Percentiles rank a stretch among this genome's conserved stretches.
Evolutionary conservation across 1,140 invertebrate genomes (phyloP).

Genomic region (Brachionus angularis): DNA sequence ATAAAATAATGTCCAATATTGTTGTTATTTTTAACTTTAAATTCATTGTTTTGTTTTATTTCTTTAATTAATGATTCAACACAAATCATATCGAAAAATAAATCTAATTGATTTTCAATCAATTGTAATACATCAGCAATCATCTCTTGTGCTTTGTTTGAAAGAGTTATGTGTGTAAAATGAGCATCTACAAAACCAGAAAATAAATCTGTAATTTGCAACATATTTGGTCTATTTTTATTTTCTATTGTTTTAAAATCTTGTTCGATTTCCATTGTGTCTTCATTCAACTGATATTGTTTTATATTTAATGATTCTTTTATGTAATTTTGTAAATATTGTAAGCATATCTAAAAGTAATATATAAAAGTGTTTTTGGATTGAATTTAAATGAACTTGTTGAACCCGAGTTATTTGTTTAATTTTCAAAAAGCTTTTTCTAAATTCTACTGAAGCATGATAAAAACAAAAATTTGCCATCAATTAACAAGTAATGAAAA

Average conservation of each 20-base stretch:
- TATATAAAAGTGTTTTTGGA: too few relatives aligned
- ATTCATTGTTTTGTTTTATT: conserved; percentile 41
- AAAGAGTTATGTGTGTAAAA: conserved; percentile 38
- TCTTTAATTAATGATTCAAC: conserved; percentile 38
- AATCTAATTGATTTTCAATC: conserved; percentile 33
- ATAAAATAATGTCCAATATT: conserved; percentile 35
- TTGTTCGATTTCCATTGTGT: conserved; percentile 19
- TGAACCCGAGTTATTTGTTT: too few relatives aligned
- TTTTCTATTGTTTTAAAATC: background rate
- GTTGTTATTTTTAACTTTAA: conserved; percentile 18
- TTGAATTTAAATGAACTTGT: too few relatives aligned
- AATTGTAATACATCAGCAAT: conserved; percentile 39
- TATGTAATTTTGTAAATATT: conserved; percentile 40
- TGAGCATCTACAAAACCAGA: conserved; percentile 42
- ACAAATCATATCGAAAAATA: conserved; percentile 40
- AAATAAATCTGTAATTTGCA: conserved; percentile 34
- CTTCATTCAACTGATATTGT: background rate
- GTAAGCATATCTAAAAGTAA: conserved; percentile 30
- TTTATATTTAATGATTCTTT: conserved; percentile 18
- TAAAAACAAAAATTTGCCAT: background rate
- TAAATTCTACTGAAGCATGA: too few relatives aligned
- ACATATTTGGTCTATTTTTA: background rate
- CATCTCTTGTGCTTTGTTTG: conserved; percentile 22
- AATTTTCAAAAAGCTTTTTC: too few relatives aligned
- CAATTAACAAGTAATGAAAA: too few relatives aligned